phyloP scores from a whole-genome alignment of 2,113 vertebrate genomes.

The Bos javanicus region DNA sequence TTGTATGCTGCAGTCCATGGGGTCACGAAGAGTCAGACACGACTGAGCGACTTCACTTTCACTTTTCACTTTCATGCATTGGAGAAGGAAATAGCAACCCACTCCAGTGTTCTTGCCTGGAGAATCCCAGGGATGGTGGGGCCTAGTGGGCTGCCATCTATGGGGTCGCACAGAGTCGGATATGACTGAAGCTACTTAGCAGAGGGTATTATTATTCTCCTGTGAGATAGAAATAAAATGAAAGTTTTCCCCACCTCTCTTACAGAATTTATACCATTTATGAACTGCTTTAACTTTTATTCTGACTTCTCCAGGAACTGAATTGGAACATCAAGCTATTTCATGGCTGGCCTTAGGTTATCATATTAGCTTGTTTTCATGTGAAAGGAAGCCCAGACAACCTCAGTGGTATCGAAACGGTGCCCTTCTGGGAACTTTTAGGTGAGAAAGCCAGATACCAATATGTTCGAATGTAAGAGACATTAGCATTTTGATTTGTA shows the following conservation, averaged over 20 bases:
- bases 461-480: background rate
- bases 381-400: background rate
- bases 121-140: accelerated
- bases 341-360: background rate
- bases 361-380: background rate
- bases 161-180: too few species aligned
- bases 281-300: background rate
- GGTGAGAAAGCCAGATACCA: background rate
- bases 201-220: background rate
- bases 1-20: accelerated
- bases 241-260: background rate
- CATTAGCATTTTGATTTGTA: background rate
- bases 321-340: background rate
- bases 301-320: background rate
- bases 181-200: too few species aligned
- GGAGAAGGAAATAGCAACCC: too few species aligned
- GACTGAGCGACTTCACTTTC: too few species aligned
- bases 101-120: too few species aligned
- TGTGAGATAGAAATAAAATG: background rate
- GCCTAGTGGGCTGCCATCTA: too few species aligned
- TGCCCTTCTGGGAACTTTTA: background rate
- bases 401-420: background rate
- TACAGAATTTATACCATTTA: background rate
- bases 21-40: accelerated
- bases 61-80: too few species aligned